Percentiles rank a stretch among this genome's conserved stretches.
Evolutionary conservation across 2,797 vertebrate species (phyloP).

Genomic region (Helostoma temminkii): DNA sequence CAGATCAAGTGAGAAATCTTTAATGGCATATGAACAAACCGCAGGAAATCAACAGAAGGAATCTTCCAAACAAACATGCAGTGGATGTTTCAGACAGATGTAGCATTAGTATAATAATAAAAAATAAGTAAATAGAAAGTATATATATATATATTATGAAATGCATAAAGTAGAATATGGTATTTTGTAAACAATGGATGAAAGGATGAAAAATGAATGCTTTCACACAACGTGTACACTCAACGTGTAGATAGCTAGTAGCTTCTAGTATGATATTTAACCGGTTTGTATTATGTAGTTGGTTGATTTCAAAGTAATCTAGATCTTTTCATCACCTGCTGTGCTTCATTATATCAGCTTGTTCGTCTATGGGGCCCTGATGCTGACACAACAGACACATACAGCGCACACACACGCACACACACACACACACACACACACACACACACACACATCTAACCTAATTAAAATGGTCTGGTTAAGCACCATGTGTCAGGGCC

Average conservation of each 20-base stretch:
- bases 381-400: slow-evolving; percentile 38
- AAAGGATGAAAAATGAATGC: too few relatives aligned
- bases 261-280: background rate
- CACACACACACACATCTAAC: slow-evolving; percentile 74
- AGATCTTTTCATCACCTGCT: slow-evolving; percentile 66
- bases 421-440: slow-evolving; percentile 48
- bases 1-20: background rate
- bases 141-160: background rate
- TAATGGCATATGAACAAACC: too few relatives aligned
- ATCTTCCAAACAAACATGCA: background rate
- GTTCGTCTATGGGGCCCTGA: slow-evolving; percentile 44
- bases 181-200: background rate
- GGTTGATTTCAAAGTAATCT: slow-evolving; percentile 55
- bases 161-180: background rate
- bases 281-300: slow-evolving; percentile 17
- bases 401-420: slow-evolving; percentile 49
- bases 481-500: slow-evolving; percentile 78
- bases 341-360: slow-evolving; percentile 70
- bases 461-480: slow-evolving; percentile 88
- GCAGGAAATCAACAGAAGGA: background rate
- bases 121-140: background rate
- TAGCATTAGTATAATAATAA: background rate
- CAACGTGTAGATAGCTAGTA: background rate
- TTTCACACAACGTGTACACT: too few relatives aligned
- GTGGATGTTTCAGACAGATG: background rate